Evolutionary conservation across 1,140 invertebrate species (phyloP).

Genomic region (Drosophila ercepeae): DNA sequence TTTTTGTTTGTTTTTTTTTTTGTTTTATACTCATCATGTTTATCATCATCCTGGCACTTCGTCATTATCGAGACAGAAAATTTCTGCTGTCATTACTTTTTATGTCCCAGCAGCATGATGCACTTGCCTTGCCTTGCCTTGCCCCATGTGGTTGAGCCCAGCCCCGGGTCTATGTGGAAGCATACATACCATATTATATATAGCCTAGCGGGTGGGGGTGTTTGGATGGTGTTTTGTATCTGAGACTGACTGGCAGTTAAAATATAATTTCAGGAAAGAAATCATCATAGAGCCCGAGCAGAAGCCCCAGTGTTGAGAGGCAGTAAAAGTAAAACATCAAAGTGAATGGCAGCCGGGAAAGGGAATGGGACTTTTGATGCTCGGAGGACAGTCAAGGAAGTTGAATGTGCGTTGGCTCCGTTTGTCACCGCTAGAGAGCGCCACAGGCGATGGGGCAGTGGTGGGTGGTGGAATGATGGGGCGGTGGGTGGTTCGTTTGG

Average conservation of each 20-base stretch:
- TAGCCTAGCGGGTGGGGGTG: conserved; percentile 6
- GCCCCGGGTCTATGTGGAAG: conserved; percentile 9
- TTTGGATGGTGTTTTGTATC: conserved; percentile 22
- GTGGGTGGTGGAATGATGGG: background rate
- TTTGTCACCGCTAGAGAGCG: conserved; percentile 34
- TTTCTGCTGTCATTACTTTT: conserved; percentile 76
- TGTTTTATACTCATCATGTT: conserved; percentile 6
- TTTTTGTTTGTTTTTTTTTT: background rate
- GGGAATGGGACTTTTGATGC: conserved; percentile 1
- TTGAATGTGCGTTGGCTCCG: conserved; percentile 12
- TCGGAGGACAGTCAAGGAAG: conserved; percentile 16
- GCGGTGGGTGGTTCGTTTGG: background rate
- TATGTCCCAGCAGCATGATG: conserved; percentile 72
- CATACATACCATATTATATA: background rate
- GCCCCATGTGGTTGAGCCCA: conserved; percentile 48
- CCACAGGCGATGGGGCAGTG: conserved; percentile 13
- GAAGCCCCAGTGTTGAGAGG: conserved; percentile 24
- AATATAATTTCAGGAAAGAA: conserved; percentile 70
- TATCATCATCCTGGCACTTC: conserved; percentile 26
- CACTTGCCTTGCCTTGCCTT: conserved; percentile 57
- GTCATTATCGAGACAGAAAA: conserved; percentile 65
- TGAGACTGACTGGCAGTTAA: conserved; percentile 55
- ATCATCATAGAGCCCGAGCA: conserved; percentile 46
- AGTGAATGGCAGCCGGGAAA: conserved; percentile 49
- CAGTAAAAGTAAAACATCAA: conserved; percentile 73